These are phyloP conservation scores for Tetraneura akinire DNA, from an alignment of 1,140 invertebrate genomes.

Conservation along the genomic window DNA sequence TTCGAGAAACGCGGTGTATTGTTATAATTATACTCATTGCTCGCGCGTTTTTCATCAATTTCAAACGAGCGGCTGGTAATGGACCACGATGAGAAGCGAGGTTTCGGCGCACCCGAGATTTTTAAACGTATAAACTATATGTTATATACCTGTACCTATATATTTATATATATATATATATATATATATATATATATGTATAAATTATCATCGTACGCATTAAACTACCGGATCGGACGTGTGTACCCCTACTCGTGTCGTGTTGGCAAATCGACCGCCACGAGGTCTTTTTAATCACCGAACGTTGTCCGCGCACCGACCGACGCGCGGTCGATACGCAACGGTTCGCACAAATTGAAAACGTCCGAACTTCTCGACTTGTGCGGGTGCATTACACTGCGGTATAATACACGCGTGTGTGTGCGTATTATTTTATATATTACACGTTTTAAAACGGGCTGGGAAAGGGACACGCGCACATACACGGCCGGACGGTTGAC, in stretches of 20 bases:
- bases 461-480: too few relatives aligned
- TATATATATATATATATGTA: too few relatives aligned
- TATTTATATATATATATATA: neutral
- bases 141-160: too few relatives aligned
- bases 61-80: too few relatives aligned
- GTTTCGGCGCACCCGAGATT: neutral
- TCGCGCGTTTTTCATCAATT: too few relatives aligned
- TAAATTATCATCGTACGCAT: too few relatives aligned
- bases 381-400: neutral
- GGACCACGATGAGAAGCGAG: too few relatives aligned
- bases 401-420: neutral
- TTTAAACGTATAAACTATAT: constrained; percentile 10
- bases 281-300: constrained; percentile 3
- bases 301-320: neutral
- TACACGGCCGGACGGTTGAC: neutral
- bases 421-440: neutral
- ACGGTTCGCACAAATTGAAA: constrained; percentile 11
- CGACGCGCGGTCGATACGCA: neutral
- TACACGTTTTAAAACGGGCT: too few relatives aligned
- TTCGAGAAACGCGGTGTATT: too few relatives aligned
- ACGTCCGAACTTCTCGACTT: neutral
- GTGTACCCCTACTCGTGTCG: neutral
- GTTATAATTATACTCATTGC: too few relatives aligned
- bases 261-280: constrained; percentile 2
- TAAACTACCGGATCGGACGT: too few relatives aligned